These are phyloP conservation scores for Patella pellucida DNA, from an alignment of 2,888 invertebrate species.

Conservation along the genomic window DNA sequence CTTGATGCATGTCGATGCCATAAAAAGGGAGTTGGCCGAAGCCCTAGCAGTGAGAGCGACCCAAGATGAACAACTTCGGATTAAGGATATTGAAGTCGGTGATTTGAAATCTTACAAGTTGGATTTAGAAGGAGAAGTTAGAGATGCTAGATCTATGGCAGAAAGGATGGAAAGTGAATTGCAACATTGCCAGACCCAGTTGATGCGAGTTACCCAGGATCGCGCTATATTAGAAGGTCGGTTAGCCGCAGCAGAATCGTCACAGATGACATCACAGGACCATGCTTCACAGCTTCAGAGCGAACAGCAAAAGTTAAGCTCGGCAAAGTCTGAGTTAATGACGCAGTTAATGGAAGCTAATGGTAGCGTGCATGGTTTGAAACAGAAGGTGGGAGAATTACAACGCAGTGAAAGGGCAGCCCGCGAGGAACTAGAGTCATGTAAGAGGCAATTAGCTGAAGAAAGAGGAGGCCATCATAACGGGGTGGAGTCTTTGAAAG, in stretches of 20 bases:
- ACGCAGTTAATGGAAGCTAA: constrained; percentile 60
- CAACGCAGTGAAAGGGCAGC: constrained; percentile 60
- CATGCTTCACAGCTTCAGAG: constrained; percentile 64
- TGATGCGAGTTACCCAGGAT: constrained; percentile 56
- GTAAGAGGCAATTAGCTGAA: constrained; percentile 58
- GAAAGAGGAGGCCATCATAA: constrained; percentile 57
- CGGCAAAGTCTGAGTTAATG: constrained; percentile 59
- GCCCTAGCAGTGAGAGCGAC: constrained; percentile 65
- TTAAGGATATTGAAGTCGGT: constrained; percentile 67
- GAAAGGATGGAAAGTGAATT: constrained; percentile 66
- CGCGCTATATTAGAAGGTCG: constrained; percentile 59
- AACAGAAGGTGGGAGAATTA: constrained; percentile 56
- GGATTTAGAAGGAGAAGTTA: constrained; percentile 63
- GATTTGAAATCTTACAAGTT: constrained; percentile 63
- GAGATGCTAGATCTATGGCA: constrained; percentile 60
- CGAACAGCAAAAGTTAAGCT: constrained; percentile 62
- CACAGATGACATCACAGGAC: constrained; percentile 59
- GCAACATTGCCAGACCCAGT: constrained; percentile 50
- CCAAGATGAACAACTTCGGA: constrained; percentile 66
- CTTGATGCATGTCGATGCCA: constrained; percentile 60
- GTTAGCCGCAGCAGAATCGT: constrained; percentile 59
- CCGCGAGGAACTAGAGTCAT: constrained; percentile 57
- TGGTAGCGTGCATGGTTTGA: constrained; percentile 55
- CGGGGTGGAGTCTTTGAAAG: constrained; percentile 55
- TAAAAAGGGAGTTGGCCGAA: constrained; percentile 63